Evolutionary conservation across 2,113 vertebrate species (phyloP), one percentile per base, ranked within the genome.

Genomic region (Hemibates koningsi): DNA sequence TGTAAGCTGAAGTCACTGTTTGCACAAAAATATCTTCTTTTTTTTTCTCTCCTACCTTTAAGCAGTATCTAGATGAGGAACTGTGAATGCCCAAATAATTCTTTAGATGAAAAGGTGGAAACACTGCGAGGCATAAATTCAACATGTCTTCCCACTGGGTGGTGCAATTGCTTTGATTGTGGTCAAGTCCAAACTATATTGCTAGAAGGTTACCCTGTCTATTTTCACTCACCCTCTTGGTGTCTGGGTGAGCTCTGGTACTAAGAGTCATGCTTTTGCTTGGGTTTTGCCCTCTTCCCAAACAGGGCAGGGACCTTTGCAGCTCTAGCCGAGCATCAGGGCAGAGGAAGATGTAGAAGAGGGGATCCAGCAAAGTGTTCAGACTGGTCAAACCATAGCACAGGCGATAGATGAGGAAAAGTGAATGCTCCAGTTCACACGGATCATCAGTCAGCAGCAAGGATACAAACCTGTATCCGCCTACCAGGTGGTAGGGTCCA

Each of bases 321-420:
- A 97, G 95, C 89, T 96, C 95, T 10, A 95, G 88, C 1, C 96
- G 94, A 29, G 95, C 96, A 10, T 97, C 92, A 1, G 95, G 82
- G 78, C 96, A 97, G 84, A 97, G 91, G 80, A 97, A 97, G 68
- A 97, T 96, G 90, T 97, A 97, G 85, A 97, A 96, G 59, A 97
- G 96, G 1, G 97, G 97, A 84, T 97, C 95, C 84, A 97, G 92
- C 29, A 97, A 83, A n/a, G 95, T 96, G 92, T 97, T 97, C 29
- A 97, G 95, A 88, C 97, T 97, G 84, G 96, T 97, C 83, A 97
- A 91, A 19, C 96, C 96, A 7, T 96, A 97, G 92, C 96, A 97
- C 19, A 97, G 92, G 14, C 96, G 95, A 71, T 97, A 96, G 76
- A 89, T 50, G 7, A 96, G 92, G 90, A 96, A 97, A 76, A 97